Evolutionary conservation across 2,113 vertebrate species (phyloP).

Genomic region (Clarias magur): DNA sequence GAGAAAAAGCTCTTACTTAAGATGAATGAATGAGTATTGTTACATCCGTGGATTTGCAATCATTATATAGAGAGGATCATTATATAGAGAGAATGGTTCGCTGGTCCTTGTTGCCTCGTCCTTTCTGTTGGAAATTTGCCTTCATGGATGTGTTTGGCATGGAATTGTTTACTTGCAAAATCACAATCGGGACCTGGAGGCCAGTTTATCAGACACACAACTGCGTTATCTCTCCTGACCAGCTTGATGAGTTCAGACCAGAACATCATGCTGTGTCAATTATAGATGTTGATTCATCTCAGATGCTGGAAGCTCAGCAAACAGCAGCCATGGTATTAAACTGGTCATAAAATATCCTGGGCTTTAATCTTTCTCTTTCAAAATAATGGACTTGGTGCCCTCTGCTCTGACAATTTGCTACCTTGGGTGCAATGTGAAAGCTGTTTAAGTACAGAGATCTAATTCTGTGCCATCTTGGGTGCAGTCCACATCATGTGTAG

Average conservation of each 20-base stretch:
- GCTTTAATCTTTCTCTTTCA: not conserved
- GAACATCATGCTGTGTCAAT: not conserved
- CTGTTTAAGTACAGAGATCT: not conserved
- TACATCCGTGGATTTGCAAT: not conserved
- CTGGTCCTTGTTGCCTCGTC: not conserved
- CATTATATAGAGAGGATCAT: not conserved
- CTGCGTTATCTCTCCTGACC: conserved; percentile 25
- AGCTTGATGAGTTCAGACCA: conserved; percentile 2
- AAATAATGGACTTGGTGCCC: not conserved
- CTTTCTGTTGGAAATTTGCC: not conserved
- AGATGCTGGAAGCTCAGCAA: not conserved
- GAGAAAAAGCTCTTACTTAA: not conserved
- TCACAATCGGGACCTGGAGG: not conserved
- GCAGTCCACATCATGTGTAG: not conserved
- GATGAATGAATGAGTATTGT: not conserved
- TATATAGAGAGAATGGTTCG: not conserved
- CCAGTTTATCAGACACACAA: not conserved
- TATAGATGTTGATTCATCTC: not conserved
- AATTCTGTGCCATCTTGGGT: not conserved
- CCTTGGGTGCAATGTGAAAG: not conserved
- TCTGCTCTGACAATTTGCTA: not conserved
- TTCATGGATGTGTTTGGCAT: conserved; percentile 14
- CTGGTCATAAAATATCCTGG: not conserved
- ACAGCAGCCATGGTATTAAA: not conserved
- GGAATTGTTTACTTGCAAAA: conserved; percentile 16